A percentile compares a stretch with the other conserved stretches of the same genome.
Conservation (phyloP, 2,888 invertebrate genomes). For the Allygus modestus region DNA sequence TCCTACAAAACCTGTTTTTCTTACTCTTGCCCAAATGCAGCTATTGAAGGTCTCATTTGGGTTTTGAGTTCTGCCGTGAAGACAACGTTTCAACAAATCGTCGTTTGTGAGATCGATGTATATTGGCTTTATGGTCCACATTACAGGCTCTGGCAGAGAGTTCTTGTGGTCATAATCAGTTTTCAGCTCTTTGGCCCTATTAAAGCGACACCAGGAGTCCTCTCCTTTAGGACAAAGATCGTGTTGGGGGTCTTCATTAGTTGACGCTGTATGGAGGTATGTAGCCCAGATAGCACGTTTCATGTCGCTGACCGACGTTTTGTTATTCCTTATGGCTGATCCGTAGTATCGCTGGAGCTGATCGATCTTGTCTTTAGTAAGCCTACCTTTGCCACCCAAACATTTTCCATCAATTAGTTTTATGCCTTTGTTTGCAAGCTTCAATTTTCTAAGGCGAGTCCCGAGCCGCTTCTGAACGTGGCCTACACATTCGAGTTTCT, state of each 20-base stretch:
- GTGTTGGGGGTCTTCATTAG: constrained; percentile 20
- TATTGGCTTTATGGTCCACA: constrained; percentile 9
- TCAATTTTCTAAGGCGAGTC: background rate
- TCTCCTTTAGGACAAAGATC: background rate
- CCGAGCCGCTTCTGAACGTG: constrained; percentile 58
- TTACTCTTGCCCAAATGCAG: constrained; percentile 4
- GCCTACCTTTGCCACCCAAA: constrained; percentile 10
- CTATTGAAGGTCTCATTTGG: constrained; percentile 51
- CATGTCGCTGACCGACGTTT: background rate
- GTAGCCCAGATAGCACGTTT: constrained; percentile 10
- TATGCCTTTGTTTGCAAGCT: background rate
- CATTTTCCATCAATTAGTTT: background rate
- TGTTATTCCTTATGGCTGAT: constrained; percentile 14
- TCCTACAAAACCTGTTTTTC: constrained; percentile 10
- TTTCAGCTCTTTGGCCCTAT: background rate
- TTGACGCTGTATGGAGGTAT: background rate
- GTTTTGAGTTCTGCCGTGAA: constrained; percentile 57
- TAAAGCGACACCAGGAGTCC: constrained; percentile 32
- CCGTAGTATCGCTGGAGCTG: constrained; percentile 30
- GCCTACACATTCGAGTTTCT: constrained; percentile 58
- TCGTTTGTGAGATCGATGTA: background rate
- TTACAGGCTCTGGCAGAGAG: constrained; percentile 8
- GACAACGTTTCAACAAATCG: constrained; percentile 53
- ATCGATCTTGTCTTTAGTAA: constrained; percentile 5
- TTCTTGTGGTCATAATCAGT: background rate